Percentiles rank a stretch among this genome's conserved stretches.
Conservation (phyloP, 2,113 vertebrate species). For the Spilogale gracilis region DNA sequence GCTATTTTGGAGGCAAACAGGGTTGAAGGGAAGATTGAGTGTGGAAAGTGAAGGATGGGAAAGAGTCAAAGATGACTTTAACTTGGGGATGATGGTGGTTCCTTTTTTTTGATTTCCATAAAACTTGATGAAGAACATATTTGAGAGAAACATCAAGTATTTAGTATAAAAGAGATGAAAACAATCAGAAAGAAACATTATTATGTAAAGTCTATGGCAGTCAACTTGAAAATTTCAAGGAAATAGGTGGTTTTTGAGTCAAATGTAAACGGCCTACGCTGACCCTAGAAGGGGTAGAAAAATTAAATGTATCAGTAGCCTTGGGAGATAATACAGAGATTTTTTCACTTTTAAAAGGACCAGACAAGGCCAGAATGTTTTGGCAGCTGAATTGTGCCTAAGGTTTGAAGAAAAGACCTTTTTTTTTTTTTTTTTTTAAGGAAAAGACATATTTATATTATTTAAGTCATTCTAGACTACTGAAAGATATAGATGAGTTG, state of each 20-base stretch:
- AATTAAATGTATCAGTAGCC: not conserved
- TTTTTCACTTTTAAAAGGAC: not conserved
- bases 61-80: not conserved
- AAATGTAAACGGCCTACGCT: not conserved
- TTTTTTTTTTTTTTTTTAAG: too few species aligned
- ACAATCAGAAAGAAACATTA: not conserved
- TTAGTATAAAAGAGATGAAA: slow-evolving; percentile 4
- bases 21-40: not conserved
- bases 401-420: not conserved
- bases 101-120: not conserved
- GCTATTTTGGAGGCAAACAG: not conserved
- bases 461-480: not conserved
- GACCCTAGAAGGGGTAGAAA: not conserved
- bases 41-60: not conserved
- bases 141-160: not conserved
- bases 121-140: not conserved
- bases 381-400: not conserved
- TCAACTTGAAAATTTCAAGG: not conserved
- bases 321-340: not conserved
- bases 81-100: not conserved
- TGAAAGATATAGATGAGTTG: not conserved
- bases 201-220: not conserved
- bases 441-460: not conserved
- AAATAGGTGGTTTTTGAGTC: not conserved
- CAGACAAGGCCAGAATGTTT: not conserved